Conservation (phyloP, 2,797 vertebrate species). For the Myotis planiceps region DNA sequence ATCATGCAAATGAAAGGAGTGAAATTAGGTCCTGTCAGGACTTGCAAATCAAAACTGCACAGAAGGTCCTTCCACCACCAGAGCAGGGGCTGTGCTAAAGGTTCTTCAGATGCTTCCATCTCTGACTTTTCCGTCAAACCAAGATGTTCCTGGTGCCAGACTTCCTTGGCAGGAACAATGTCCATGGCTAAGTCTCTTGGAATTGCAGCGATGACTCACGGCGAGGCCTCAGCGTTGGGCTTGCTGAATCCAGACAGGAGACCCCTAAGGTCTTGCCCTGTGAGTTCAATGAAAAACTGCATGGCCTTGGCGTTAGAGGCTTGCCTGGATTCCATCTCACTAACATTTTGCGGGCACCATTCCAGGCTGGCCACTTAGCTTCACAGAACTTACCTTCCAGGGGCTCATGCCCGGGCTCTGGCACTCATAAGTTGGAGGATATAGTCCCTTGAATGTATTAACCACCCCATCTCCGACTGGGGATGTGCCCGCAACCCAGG, state of each 20-base stretch:
- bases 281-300: not conserved
- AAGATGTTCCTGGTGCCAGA: not conserved
- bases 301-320: not conserved
- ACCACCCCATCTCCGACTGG: too few relatives aligned
- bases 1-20: slow-evolving; percentile 78
- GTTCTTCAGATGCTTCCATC: slow-evolving; percentile 49
- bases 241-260: not conserved
- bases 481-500: too few relatives aligned
- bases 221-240: not conserved
- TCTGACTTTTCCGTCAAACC: slow-evolving; percentile 2
- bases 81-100: slow-evolving; percentile 3
- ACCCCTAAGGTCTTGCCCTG: fast-evolving
- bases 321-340: not conserved
- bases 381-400: not conserved
- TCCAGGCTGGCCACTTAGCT: not conserved
- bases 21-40: slow-evolving; percentile 79
- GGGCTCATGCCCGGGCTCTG: not conserved
- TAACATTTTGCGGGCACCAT: fast-evolving
- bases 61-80: slow-evolving; percentile 59
- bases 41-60: slow-evolving; percentile 75
- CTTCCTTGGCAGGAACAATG: not conserved
- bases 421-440: not conserved
- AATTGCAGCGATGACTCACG: not conserved
- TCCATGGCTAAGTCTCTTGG: fast-evolving
- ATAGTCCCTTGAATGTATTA: not conserved